These are phyloP conservation scores for Zoanthus sansibaricus DNA, from an alignment of 92 coral and sea anemone species.

Conservation along the genomic window DNA sequence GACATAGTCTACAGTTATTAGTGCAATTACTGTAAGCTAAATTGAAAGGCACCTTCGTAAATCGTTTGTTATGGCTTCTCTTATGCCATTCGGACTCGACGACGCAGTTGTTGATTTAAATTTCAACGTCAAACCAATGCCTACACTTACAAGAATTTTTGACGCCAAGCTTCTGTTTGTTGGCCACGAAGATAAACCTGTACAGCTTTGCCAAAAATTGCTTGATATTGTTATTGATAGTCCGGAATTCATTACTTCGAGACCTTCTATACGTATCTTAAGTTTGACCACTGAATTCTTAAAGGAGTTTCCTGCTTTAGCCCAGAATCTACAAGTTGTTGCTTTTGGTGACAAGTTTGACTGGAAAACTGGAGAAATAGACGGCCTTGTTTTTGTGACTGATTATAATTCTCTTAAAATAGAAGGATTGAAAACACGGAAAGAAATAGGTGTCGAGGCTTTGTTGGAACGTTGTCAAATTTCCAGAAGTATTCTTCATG, in stretches of 20 bases:
- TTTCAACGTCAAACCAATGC: slow-evolving; percentile 36
- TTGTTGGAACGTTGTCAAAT: slow-evolving; percentile 62
- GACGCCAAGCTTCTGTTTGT: slow-evolving; percentile 83
- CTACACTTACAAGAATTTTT: slow-evolving; percentile 55
- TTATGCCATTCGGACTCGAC: slow-evolving; percentile 32
- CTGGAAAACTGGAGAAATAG: slow-evolving; percentile 74
- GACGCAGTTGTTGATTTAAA: slow-evolving; percentile 27
- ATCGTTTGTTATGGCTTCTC: slow-evolving; percentile 4
- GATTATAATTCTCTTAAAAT: slow-evolving; percentile 70
- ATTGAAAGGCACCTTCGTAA: neutral
- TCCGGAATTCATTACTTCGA: slow-evolving; percentile 60
- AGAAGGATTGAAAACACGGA: slow-evolving; percentile 70
- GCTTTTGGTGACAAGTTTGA: slow-evolving; percentile 83
- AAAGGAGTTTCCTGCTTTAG: slow-evolving; percentile 69
- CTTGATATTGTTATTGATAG: slow-evolving; percentile 69
- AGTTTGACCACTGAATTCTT: slow-evolving; percentile 72
- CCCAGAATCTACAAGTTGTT: slow-evolving; percentile 70
- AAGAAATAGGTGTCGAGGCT: slow-evolving; percentile 74
- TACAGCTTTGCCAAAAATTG: slow-evolving; percentile 75
- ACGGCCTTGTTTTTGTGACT: slow-evolving; percentile 76
- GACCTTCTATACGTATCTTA: slow-evolving; percentile 77
- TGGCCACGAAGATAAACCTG: slow-evolving; percentile 71
- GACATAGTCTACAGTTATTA: neutral
- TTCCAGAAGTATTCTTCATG: slow-evolving; percentile 58
- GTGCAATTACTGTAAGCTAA: too few species aligned